phyloP scores from a whole-genome alignment of 1,140 invertebrate species.

The Asbolus verrucosus region DNA sequence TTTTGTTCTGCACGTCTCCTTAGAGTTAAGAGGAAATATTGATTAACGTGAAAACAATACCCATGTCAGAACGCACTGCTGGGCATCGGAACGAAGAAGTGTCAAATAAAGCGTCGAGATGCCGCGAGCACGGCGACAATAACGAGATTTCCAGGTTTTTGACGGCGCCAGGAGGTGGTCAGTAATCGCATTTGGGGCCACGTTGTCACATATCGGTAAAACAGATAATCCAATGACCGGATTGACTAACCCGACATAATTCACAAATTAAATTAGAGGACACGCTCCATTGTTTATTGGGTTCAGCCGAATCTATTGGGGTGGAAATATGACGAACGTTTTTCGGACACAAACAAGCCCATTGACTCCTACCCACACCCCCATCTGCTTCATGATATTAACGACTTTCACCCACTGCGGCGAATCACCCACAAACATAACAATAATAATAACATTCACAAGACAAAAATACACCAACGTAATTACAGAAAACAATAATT shows the following conservation, averaged over 20 bases:
- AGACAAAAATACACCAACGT: no score
- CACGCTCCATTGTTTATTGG: neutral
- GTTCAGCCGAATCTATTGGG: neutral
- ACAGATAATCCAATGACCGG: conserved; percentile 42
- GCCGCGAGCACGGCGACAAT: conserved; percentile 12
- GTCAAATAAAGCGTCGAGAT: conserved; percentile 3
- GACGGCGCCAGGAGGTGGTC: conserved; percentile 43
- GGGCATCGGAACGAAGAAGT: conserved; percentile 30
- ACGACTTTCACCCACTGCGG: no score
- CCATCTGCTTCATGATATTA: no score
- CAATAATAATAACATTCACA: no score
- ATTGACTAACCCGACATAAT: conserved; percentile 40
- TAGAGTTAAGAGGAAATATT: conserved; percentile 42
- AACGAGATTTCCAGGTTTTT: conserved; percentile 38
- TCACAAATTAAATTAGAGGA: conserved; percentile 29
- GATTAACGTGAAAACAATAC: conserved; percentile 41
- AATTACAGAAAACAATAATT: no score
- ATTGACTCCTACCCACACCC: no score
- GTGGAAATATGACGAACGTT: no score
- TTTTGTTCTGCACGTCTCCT: conserved; percentile 41
- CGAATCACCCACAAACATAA: no score
- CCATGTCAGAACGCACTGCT: conserved; percentile 13
- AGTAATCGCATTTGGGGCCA: conserved; percentile 46
- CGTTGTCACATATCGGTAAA: conserved; percentile 42
- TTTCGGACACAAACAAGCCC: conserved; percentile 13